These are phyloP conservation scores for Pyrochroa serraticornis DNA, from an alignment of 2,888 invertebrate species.

Conservation along the genomic window DNA sequence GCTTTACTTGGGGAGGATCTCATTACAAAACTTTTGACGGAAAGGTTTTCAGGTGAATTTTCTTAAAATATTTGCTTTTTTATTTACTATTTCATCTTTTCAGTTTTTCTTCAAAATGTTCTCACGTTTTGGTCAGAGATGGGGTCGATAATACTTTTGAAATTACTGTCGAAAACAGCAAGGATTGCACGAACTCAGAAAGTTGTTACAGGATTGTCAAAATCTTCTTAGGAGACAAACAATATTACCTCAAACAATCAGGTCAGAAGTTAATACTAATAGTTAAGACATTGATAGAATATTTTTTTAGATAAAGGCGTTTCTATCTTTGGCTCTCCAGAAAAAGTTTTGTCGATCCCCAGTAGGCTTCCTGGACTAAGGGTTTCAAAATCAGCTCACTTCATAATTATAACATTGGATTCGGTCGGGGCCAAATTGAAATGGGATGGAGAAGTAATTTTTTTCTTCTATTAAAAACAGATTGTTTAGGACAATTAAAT, in stretches of 20 bases:
- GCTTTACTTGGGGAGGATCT: conserved; percentile 78
- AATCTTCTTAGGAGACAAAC: conserved; percentile 73
- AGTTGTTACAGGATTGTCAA: conserved; percentile 63
- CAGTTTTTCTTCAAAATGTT: conserved; percentile 79
- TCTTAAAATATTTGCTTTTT: too few relatives aligned
- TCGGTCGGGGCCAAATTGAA: conserved; percentile 70
- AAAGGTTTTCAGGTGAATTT: conserved; percentile 61
- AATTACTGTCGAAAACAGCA: conserved; percentile 64
- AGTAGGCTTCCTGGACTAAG: conserved; percentile 75
- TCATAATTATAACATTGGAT: conserved; percentile 72
- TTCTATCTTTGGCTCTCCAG: too few relatives aligned
- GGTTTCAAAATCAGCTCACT: conserved; percentile 73
- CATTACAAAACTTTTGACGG: conserved; percentile 87
- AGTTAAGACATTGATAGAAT: too few relatives aligned
- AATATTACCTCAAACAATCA: conserved; percentile 64
- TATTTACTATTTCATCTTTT: conserved; percentile 28
- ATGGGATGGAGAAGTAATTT: conserved; percentile 80
- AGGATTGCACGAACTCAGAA: conserved; percentile 60
- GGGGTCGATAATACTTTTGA: conserved; percentile 72
- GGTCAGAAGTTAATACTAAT: conserved; percentile 48
- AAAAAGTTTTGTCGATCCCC: conserved; percentile 68
- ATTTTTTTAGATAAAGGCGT: too few relatives aligned
- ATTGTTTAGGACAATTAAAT: not conserved
- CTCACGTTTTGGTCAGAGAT: conserved; percentile 76
- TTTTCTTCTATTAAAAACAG: conserved; percentile 27